A percentile compares a stretch with the other conserved stretches of the same genome.
These are phyloP conservation scores for Diglossa cyanea DNA, from an alignment of 2,797 vertebrate genomes.

Conservation along the genomic window DNA sequence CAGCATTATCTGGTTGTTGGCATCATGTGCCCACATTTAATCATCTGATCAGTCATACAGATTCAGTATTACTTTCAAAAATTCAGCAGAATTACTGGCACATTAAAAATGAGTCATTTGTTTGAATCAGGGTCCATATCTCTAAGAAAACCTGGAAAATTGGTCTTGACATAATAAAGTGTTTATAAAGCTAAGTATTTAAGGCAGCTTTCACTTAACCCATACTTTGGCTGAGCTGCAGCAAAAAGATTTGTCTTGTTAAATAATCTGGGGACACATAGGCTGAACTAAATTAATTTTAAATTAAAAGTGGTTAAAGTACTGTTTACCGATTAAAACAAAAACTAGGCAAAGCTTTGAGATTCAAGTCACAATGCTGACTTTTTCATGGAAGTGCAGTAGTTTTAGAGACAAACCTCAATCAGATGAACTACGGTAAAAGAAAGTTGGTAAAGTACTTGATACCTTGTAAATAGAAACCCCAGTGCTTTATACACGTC, in stretches of 20 bases:
- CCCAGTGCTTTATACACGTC: not conserved
- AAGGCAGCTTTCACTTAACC: slow-evolving; percentile 7
- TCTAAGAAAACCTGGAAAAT: not conserved
- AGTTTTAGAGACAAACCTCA: not conserved
- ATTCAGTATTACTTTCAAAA: slow-evolving; percentile 14
- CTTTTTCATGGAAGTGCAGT: not conserved
- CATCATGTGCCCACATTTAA: slow-evolving; percentile 2
- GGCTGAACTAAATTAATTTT: not conserved
- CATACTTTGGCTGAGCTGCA: not conserved
- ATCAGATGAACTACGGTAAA: not conserved
- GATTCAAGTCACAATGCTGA: not conserved
- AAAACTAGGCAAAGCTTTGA: not conserved
- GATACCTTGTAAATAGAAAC: not conserved
- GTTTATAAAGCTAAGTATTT: not conserved
- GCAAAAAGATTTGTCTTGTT: not conserved
- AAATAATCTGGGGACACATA: not conserved
- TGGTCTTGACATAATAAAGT: not conserved
- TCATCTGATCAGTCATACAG: slow-evolving; percentile 24
- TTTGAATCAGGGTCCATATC: slow-evolving; percentile 25
- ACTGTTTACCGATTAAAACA: not conserved
- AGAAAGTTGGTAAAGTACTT: not conserved
- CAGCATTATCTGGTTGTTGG: not conserved
- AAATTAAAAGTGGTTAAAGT: not conserved
- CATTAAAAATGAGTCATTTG: slow-evolving; percentile 27
- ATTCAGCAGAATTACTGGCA: slow-evolving; percentile 3